A percentile compares a stretch with the other conserved stretches of the same genome.
Conservation (phyloP, 2,113 vertebrate genomes). For the Raja brachyura region DNA sequence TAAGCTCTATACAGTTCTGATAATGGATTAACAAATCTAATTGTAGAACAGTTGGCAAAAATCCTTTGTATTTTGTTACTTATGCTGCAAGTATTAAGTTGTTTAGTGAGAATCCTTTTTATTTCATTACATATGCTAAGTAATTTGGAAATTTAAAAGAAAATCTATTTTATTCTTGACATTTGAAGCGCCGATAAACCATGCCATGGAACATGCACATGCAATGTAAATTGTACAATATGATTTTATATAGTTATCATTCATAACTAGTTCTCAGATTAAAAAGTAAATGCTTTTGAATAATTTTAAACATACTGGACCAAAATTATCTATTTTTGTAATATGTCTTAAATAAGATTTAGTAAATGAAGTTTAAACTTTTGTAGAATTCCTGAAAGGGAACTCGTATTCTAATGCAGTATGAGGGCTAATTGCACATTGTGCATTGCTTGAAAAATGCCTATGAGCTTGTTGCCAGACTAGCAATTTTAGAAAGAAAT, state of each 20-base stretch:
- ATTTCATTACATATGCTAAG: conserved; percentile 35
- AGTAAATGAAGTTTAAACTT: background rate
- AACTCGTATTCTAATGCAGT: background rate
- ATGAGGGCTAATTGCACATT: background rate
- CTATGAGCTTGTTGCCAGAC: background rate
- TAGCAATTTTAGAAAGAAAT: background rate
- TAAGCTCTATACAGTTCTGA: conserved; percentile 39
- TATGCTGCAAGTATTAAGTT: conserved; percentile 34
- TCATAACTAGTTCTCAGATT: background rate
- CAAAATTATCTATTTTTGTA: background rate
- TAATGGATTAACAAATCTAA: conserved; percentile 41
- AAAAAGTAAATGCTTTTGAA: background rate
- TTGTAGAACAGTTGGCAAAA: conserved; percentile 28
- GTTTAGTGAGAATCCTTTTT: conserved; percentile 35
- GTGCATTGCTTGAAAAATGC: background rate
- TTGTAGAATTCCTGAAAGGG: background rate
- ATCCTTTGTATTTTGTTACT: conserved; percentile 38
- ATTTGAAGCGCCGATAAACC: background rate
- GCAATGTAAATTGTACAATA: background rate
- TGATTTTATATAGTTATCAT: background rate
- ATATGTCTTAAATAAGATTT: background rate
- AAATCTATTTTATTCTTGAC: conserved; percentile 11
- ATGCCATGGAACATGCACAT: background rate
- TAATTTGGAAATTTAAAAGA: conserved; percentile 27
- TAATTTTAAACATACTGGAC: background rate